A percentile compares a stretch with the other conserved stretches of the same genome.
Conservation (phyloP, 2,797 vertebrate genomes). For the Mycteria americana region DNA sequence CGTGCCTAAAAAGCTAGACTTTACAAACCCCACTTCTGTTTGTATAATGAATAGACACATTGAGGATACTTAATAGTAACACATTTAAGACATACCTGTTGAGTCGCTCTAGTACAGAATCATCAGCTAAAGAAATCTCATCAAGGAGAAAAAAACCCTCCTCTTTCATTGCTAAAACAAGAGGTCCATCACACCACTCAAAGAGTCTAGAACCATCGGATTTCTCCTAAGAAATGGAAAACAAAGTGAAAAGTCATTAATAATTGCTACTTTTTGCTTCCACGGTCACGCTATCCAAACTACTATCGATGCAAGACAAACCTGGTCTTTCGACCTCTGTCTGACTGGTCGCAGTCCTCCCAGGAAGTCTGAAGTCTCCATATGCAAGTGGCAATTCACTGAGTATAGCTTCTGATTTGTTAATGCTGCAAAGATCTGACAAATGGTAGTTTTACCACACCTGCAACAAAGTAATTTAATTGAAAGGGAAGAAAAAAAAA, state of each 20-base stretch:
- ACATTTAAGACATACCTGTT: slow-evolving; percentile 83
- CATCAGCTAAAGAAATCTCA: slow-evolving; percentile 96
- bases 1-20: neutral
- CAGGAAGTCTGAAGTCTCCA: slow-evolving; percentile 96
- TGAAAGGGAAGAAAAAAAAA: neutral
- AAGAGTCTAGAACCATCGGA: slow-evolving; percentile 84
- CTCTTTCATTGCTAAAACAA: slow-evolving; percentile 92
- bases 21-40: neutral
- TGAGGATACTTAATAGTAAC: neutral
- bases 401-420: slow-evolving; percentile 84
- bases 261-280: neutral
- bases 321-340: slow-evolving; percentile 83
- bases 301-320: slow-evolving; percentile 41
- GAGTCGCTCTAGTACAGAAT: slow-evolving; percentile 95
- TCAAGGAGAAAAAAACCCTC: slow-evolving; percentile 93
- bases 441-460: slow-evolving; percentile 97
- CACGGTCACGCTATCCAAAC: neutral
- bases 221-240: slow-evolving; percentile 71
- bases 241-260: neutral
- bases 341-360: slow-evolving; percentile 90
- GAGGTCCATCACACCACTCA: slow-evolving; percentile 93
- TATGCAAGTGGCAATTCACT: slow-evolving; percentile 94
- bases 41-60: neutral
- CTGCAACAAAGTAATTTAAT: slow-evolving; percentile 67
- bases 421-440: slow-evolving; percentile 91